phyloP scores from a whole-genome alignment of 2,113 vertebrate species.

The Lophochroa leadbeateri region DNA sequence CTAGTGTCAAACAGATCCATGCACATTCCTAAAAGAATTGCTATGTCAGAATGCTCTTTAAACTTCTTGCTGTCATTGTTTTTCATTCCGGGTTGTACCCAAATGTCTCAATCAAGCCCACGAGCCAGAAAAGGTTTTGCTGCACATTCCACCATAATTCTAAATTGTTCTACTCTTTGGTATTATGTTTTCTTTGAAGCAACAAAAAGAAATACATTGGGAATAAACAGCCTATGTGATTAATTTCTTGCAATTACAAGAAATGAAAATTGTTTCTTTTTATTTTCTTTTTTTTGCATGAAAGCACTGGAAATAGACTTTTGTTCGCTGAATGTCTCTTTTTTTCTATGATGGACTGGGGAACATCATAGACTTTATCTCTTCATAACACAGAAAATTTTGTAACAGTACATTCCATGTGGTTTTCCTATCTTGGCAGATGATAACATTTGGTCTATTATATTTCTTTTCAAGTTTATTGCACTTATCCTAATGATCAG shows the following conservation, averaged over 20 bases:
- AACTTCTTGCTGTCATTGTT: accelerated
- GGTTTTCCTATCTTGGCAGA: neutral
- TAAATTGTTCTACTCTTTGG: neutral
- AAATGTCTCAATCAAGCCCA: neutral
- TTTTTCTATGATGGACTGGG: neutral
- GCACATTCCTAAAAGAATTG: neutral
- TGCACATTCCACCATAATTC: neutral
- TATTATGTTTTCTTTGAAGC: neutral
- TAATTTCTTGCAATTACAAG: neutral
- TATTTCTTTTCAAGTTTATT: neutral
- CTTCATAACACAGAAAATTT: neutral
- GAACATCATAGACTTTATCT: neutral
- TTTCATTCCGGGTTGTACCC: neutral
- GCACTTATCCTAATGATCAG: neutral
- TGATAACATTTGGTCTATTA: neutral
- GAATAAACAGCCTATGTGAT: neutral
- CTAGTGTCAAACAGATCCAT: neutral
- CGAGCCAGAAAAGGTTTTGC: neutral
- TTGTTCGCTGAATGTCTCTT: neutral
- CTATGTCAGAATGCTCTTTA: neutral
- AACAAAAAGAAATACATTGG: neutral
- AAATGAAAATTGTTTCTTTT: neutral
- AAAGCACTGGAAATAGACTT: neutral
- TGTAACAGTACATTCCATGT: neutral
- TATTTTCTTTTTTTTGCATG: neutral